Evolutionary conservation across 2,797 vertebrate species (phyloP).

Genomic region (Sciurus vulgaris): DNA sequence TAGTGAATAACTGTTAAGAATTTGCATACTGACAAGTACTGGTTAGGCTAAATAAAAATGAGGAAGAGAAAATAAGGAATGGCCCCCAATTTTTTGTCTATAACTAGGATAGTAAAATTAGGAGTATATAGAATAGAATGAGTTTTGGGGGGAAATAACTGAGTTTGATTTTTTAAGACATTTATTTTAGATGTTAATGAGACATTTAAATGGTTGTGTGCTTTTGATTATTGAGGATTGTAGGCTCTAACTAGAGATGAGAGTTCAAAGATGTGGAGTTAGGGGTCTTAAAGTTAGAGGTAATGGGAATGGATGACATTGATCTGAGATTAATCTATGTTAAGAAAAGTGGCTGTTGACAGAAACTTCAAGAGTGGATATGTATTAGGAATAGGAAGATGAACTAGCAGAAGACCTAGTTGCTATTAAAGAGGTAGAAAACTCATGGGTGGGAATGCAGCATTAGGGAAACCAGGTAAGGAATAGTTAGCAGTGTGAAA

Average conservation of each 20-base stretch:
- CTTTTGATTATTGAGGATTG: background rate
- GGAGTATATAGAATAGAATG: background rate
- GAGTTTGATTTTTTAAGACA: background rate
- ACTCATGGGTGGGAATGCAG: background rate
- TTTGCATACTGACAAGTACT: background rate
- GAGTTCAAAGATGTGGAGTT: background rate
- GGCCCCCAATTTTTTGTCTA: background rate
- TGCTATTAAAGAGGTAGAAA: background rate
- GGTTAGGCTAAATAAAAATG: constrained; percentile 16
- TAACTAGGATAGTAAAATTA: background rate
- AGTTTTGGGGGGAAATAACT: background rate
- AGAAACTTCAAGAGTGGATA: background rate
- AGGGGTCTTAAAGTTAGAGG: background rate
- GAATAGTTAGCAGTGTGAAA: background rate
- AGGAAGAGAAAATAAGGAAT: background rate
- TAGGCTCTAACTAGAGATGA: background rate
- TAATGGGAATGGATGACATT: background rate
- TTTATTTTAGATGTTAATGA: background rate
- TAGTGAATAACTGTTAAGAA: background rate
- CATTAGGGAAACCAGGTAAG: background rate
- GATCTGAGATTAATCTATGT: background rate
- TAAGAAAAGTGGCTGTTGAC: background rate
- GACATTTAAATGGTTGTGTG: background rate
- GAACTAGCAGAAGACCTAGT: background rate
- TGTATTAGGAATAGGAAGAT: background rate